Percentiles rank a stretch among this genome's conserved stretches.
These are phyloP conservation scores for Oenanthe melanoleuca DNA, from an alignment of 2,113 vertebrate species.

Conservation along the genomic window DNA sequence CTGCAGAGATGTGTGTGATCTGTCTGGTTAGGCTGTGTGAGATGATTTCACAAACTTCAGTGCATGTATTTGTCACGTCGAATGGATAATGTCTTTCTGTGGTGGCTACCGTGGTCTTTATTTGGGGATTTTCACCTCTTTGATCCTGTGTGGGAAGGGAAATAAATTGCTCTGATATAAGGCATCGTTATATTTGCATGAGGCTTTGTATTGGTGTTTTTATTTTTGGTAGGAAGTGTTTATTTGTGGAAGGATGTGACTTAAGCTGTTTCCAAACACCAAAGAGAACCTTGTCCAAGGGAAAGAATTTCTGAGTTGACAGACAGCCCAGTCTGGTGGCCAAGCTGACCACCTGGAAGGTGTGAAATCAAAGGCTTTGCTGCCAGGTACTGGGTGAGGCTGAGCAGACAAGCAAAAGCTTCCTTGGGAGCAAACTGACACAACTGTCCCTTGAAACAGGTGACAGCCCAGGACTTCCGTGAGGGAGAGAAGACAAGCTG, in stretches of 20 bases:
- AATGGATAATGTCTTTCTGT: neutral
- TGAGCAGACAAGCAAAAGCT: neutral
- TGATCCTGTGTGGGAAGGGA: neutral
- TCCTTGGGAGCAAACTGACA: neutral
- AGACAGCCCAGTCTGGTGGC: neutral
- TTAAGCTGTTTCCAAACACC: neutral
- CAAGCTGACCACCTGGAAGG: neutral
- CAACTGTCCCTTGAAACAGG: neutral
- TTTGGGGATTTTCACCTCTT: neutral
- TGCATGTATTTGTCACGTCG: neutral
- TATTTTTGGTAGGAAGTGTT: neutral
- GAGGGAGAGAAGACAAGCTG: neutral
- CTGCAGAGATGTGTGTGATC: neutral
- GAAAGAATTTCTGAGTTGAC: neutral
- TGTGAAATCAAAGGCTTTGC: neutral
- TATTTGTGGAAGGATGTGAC: neutral
- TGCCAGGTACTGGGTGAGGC: neutral
- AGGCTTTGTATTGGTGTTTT: neutral
- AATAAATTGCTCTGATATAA: neutral
- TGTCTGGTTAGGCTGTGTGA: neutral
- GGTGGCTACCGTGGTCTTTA: neutral
- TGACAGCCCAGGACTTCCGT: neutral
- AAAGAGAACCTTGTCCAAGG: neutral
- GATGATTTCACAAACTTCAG: neutral
- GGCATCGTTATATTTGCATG: neutral